Evolutionary conservation across 2,797 vertebrate species (phyloP).

Genomic region (Pangasius mekongensis): DNA sequence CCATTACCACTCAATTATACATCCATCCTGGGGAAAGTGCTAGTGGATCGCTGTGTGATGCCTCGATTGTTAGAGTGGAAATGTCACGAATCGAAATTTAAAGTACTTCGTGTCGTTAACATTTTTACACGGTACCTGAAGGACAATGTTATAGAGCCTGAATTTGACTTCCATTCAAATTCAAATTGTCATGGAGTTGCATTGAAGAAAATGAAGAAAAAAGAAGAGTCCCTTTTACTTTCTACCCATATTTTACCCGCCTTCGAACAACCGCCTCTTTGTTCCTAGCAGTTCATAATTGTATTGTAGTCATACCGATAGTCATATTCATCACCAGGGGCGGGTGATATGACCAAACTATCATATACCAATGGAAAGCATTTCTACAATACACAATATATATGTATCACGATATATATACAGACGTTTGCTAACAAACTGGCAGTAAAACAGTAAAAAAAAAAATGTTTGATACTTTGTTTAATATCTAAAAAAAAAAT

Average conservation of each 20-base stretch:
- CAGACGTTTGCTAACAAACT: not conserved
- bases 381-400: not conserved
- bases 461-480: not conserved
- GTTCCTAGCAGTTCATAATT: not conserved
- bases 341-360: not conserved
- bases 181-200: not conserved
- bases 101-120: not conserved
- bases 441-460: not conserved
- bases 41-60: not conserved
- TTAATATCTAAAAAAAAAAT: not conserved
- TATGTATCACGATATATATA: not conserved
- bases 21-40: conserved; percentile 3
- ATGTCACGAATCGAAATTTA: not conserved
- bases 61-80: not conserved
- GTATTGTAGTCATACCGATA: not conserved
- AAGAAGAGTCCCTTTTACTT: not conserved
- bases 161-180: not conserved
- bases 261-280: not conserved
- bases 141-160: not conserved
- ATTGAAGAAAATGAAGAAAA: not conserved
- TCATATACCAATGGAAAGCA: not conserved
- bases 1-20: conserved; percentile 12
- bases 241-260: not conserved
- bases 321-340: not conserved
- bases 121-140: not conserved